A percentile compares a stretch with the other conserved stretches of the same genome.
These are phyloP conservation scores for Caretta caretta DNA, from an alignment of 2,113 vertebrate species.

Conservation along the genomic window DNA sequence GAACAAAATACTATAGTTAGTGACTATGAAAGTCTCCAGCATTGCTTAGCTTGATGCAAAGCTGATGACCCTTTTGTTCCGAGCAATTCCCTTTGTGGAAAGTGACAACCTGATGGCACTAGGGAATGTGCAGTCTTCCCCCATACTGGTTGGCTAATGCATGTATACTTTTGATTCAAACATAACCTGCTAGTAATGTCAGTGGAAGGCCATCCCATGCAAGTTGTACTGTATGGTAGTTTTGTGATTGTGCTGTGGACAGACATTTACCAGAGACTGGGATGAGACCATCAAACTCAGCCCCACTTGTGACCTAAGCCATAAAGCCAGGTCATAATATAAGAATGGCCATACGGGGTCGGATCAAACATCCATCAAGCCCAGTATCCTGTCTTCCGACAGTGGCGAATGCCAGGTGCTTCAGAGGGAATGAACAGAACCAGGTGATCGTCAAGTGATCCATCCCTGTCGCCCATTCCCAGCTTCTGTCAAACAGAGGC, in stretches of 20 bases:
- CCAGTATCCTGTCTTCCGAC: too few species aligned
- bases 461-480: too few species aligned
- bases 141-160: neutral
- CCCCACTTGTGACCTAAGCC: neutral
- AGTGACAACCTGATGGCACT: neutral
- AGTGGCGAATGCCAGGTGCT: too few species aligned
- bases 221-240: neutral
- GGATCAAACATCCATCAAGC: too few species aligned
- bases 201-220: neutral
- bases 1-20: neutral
- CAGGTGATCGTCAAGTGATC: too few species aligned
- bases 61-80: neutral
- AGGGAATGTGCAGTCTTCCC: neutral
- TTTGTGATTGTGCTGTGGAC: neutral
- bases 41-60: neutral
- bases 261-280: neutral
- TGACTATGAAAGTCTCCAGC: accelerated
- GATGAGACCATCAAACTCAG: neutral
- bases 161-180: neutral
- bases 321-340: neutral
- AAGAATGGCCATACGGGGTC: too few species aligned
- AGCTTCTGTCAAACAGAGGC: too few species aligned
- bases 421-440: too few species aligned
- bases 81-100: neutral
- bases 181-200: neutral